A percentile compares a stretch with the other conserved stretches of the same genome.
These are phyloP conservation scores for Macrobrachium rosenbergii DNA, from an alignment of 1,140 invertebrate species.

Conservation along the genomic window DNA sequence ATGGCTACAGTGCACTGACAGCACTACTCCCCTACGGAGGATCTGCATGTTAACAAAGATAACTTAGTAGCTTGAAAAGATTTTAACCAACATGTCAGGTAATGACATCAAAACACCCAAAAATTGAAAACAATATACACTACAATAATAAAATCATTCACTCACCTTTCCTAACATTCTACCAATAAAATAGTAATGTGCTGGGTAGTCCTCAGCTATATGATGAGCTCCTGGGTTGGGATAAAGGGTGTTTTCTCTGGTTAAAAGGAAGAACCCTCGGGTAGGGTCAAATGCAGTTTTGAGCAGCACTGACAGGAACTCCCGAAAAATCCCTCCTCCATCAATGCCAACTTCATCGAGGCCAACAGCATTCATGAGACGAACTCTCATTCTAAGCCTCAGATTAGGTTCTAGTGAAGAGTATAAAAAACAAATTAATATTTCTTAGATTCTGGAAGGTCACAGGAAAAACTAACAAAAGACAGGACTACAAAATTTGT, in stretches of 20 bases:
- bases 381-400: constrained; percentile 86
- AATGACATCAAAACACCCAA: too few species aligned
- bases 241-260: constrained; percentile 93
- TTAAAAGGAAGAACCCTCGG: constrained; percentile 92
- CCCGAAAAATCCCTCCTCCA: constrained; percentile 91
- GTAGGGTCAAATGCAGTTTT: constrained; percentile 98
- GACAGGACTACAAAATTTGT: too few species aligned
- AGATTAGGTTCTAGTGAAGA: constrained; percentile 83
- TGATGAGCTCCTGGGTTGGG: constrained; percentile 93
- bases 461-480: too few species aligned
- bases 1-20: too few species aligned
- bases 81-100: too few species aligned
- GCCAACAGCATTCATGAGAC: constrained; percentile 90
- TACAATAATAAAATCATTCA: not conserved
- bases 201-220: constrained; percentile 85
- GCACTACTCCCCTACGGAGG: too few species aligned
- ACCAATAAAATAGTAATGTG: constrained; percentile 97
- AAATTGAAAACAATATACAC: too few species aligned
- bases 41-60: too few species aligned
- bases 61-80: too few species aligned
- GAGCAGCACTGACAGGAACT: constrained; percentile 91
- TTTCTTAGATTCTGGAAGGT: too few species aligned
- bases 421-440: not conserved
- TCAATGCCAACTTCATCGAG: constrained; percentile 96
- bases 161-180: constrained; percentile 91